Evolutionary conservation across 2,888 invertebrate genomes (phyloP), one percentile per base, ranked within the genome.

Genomic region (Hydropsyche betteni): DNA sequence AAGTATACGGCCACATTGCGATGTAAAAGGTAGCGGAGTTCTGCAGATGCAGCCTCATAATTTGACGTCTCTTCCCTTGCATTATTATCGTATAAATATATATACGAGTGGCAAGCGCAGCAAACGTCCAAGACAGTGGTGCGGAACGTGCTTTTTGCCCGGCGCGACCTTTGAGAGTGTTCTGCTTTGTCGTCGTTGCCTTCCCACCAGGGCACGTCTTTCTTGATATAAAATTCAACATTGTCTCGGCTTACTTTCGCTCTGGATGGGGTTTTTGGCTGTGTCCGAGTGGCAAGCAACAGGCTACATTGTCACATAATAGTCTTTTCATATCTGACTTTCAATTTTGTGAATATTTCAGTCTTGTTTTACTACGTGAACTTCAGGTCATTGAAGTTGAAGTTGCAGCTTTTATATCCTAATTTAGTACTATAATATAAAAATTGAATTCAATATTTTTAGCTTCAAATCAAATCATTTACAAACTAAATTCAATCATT

Each of bases 111-210:
- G 69, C 51, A 7, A 69, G 69, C 69, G 33, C 69, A 34, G 68
- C 68, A 68, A 68, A 68, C 34, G 68, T 68, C 68, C 68, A 38
- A 69, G 50, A 69, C 14, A 50, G 69, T 69, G 51, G 44, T 24
- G 16, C 69, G 51, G 24, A 69, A 69, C 44, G 69, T 44, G 69
- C 16, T 14, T 12, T 36, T 16, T 36, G 64, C 16, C 55, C 55
- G 12, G 24, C 58, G 14, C 24, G 58, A 58, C 58, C 58, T 58
- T 24, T 58, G 58, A 16, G 16, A 58, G 58, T 16, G 24, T 24
- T 14, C 24, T 58, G 14, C 58, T 58, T 44, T 44, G 44, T 44
- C 44, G 44, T 44, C 44, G 44, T 44, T 44, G 7, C 44, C 44
- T 44, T 44, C 44, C 44, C 44, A 44, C 7, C 6, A 44, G 44